phyloP scores from a whole-genome alignment of 1,140 invertebrate genomes.

The Drosophila pandora region DNA sequence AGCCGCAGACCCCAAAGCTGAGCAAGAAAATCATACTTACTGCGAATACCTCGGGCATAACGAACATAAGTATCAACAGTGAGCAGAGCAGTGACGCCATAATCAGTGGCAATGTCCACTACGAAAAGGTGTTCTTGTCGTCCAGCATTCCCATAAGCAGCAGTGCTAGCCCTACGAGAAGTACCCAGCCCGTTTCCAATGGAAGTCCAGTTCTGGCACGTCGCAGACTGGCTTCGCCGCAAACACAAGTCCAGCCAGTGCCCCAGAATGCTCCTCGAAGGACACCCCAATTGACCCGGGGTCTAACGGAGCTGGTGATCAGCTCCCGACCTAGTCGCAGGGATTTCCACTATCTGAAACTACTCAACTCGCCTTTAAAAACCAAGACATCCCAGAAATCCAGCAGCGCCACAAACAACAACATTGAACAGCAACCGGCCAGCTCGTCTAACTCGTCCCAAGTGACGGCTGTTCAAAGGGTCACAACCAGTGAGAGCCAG shows the following conservation, averaged over 20 bases:
- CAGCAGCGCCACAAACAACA: constrained; percentile 55
- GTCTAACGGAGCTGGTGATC: constrained; percentile 79
- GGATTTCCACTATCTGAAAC: constrained; percentile 73
- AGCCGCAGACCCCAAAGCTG: constrained; percentile 67
- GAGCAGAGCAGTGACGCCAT: constrained; percentile 55
- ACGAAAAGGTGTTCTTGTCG: constrained; percentile 79
- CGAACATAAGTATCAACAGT: constrained; percentile 76
- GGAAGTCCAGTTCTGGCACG: constrained; percentile 64
- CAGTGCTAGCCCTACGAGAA: constrained; percentile 15
- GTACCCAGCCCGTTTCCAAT: constrained; percentile 10
- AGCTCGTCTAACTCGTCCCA: constrained; percentile 21
- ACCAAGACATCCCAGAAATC: constrained; percentile 44
- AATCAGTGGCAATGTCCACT: constrained; percentile 74
- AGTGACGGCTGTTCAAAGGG: constrained; percentile 17
- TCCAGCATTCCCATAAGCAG: constrained; percentile 64
- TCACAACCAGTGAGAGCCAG: constrained; percentile 40
- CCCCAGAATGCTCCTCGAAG: constrained; percentile 15
- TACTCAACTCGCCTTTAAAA: constrained; percentile 58
- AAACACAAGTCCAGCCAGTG: constrained; percentile 11
- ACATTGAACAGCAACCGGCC: constrained; percentile 57
- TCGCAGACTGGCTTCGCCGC: constrained; percentile 29
- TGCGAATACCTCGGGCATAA: constrained; percentile 76
- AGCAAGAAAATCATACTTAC: constrained; percentile 79
- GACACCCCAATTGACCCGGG: constrained; percentile 67
- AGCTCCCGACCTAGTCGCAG: constrained; percentile 75